phyloP scores from a whole-genome alignment of 2,888 invertebrate species.

The Troides helena region DNA sequence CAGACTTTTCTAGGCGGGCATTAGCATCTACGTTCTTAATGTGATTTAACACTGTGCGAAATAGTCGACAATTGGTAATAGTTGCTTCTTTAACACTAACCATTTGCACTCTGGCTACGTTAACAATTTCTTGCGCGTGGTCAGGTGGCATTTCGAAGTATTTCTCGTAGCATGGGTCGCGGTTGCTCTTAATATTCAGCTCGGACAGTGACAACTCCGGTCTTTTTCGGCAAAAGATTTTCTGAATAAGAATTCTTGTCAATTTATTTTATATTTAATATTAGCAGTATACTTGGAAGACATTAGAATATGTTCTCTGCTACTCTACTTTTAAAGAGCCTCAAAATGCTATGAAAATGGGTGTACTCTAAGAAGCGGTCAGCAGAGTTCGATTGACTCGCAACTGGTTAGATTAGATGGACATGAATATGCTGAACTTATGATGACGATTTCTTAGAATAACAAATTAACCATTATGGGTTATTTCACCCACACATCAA shows the following conservation, averaged over 20 bases:
- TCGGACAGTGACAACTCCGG: constrained; percentile 40
- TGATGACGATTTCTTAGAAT: too few species aligned
- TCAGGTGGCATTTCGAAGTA: constrained; percentile 51
- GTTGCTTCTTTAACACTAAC: not conserved
- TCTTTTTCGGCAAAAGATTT: constrained; percentile 50
- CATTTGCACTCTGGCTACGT: not conserved
- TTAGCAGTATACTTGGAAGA: too few species aligned
- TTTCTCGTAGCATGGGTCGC: constrained; percentile 37
- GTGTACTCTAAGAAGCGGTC: too few species aligned
- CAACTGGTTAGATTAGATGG: too few species aligned
- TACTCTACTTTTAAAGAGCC: too few species aligned
- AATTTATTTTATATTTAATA: not conserved
- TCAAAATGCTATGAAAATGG: too few species aligned
- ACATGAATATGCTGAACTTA: too few species aligned
- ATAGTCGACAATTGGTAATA: not conserved
- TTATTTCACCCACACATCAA: too few species aligned
- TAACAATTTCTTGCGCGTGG: constrained; percentile 18
- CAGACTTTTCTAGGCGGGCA: not conserved
- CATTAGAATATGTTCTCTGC: too few species aligned
- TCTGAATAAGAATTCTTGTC: constrained; percentile 38
- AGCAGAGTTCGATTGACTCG: too few species aligned
- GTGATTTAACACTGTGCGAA: not conserved
- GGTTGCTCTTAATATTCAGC: constrained; percentile 35
- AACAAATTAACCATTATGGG: too few species aligned
- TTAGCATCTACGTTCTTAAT: not conserved